Conservation (phyloP, 2,888 invertebrate genomes). For the Campoletis raptor region DNA sequence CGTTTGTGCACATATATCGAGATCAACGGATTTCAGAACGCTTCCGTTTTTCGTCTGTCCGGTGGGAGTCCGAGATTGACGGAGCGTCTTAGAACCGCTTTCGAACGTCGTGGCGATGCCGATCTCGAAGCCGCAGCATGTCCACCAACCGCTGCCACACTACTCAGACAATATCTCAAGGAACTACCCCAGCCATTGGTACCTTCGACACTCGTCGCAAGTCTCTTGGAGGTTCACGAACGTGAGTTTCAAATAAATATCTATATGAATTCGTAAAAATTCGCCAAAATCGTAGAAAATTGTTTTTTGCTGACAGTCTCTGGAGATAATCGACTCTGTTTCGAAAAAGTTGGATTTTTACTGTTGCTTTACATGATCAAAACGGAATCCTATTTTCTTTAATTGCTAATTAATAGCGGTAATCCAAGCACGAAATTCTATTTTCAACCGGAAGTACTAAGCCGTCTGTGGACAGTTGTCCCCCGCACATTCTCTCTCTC, state of each 20-base stretch:
- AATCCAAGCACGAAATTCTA: background rate
- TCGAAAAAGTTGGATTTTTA: no score
- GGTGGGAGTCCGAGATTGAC: slow-evolving; percentile 86
- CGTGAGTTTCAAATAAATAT: slow-evolving; percentile 75
- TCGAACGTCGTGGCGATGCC: slow-evolving; percentile 86
- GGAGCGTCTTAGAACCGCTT: slow-evolving; percentile 85
- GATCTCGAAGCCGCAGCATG: slow-evolving; percentile 86
- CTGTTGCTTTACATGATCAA: background rate
- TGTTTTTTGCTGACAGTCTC: no score
- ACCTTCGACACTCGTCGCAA: slow-evolving; percentile 84
- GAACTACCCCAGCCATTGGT: slow-evolving; percentile 86
- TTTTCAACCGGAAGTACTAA: background rate
- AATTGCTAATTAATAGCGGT: background rate
- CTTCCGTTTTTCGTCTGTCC: slow-evolving; percentile 85
- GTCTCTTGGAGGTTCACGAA: slow-evolving; percentile 79
- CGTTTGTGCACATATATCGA: slow-evolving; percentile 85
- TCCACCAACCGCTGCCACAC: slow-evolving; percentile 86
- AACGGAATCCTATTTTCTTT: background rate
- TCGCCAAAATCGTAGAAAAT: background rate
- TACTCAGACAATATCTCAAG: slow-evolving; percentile 86
- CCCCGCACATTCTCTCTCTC: background rate
- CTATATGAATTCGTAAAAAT: background rate
- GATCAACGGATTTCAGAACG: slow-evolving; percentile 82
- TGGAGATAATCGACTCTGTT: no score
- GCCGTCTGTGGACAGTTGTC: background rate